phyloP scores from a whole-genome alignment of 2,888 invertebrate species.

The Euzetes globulus region DNA sequence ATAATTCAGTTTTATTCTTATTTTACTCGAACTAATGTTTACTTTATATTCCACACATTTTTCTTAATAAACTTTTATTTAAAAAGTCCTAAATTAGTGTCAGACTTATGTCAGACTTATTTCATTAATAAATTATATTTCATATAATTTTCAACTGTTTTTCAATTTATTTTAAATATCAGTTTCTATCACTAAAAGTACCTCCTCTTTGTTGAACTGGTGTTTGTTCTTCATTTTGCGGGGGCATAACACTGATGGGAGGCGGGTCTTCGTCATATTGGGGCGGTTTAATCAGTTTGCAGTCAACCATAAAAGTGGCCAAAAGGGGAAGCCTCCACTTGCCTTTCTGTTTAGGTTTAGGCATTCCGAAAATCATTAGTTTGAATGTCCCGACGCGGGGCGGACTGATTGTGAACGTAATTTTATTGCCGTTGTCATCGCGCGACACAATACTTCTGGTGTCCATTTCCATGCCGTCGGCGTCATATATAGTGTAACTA shows the following conservation, averaged over 20 bases:
- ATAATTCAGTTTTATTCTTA: too few relatives aligned
- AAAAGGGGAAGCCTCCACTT: slow-evolving; percentile 43
- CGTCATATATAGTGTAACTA: slow-evolving; percentile 41
- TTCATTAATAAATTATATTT: too few relatives aligned
- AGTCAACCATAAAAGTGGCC: slow-evolving; percentile 43
- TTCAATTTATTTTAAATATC: too few relatives aligned
- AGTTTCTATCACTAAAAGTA: too few relatives aligned
- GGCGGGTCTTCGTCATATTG: slow-evolving; percentile 39
- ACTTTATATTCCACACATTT: too few relatives aligned
- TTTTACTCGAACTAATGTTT: too few relatives aligned
- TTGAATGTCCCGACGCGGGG: slow-evolving; percentile 44
- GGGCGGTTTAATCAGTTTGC: slow-evolving; percentile 41
- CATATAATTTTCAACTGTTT: too few relatives aligned
- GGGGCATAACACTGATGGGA: neutral
- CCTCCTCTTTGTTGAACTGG: neutral
- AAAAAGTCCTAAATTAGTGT: too few relatives aligned
- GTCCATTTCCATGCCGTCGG: slow-evolving; percentile 42
- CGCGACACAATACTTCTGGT: slow-evolving; percentile 39
- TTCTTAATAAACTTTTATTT: too few relatives aligned
- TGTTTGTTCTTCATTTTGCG: neutral
- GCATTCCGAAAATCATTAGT: slow-evolving; percentile 43
- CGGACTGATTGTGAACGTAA: slow-evolving; percentile 42
- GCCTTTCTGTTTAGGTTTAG: slow-evolving; percentile 43
- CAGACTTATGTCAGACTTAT: too few relatives aligned
- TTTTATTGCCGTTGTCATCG: slow-evolving; percentile 41